Conservation (phyloP, 2,888 invertebrate genomes). For the Acleris cristana region DNA sequence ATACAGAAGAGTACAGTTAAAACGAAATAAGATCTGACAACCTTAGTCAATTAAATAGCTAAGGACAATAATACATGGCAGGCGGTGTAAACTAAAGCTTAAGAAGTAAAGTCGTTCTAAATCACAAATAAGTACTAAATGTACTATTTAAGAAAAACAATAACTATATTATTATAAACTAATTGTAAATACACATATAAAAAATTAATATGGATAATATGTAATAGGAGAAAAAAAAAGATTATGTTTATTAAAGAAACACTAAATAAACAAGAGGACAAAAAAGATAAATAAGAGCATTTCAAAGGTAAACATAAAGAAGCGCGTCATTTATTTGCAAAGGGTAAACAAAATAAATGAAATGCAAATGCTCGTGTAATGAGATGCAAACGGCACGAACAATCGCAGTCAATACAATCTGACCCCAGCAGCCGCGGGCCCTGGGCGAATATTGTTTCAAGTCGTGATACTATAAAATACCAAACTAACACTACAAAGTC, state of each 20-base stretch:
- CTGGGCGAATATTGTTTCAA: slow-evolving; percentile 21
- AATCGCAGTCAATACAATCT: slow-evolving; percentile 36
- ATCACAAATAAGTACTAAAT: too few relatives aligned
- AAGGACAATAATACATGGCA: too few relatives aligned
- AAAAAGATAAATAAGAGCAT: slow-evolving; percentile 7
- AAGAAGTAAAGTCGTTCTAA: too few relatives aligned
- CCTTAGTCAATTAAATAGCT: not conserved
- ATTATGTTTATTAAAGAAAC: not conserved
- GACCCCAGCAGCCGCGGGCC: slow-evolving; percentile 31
- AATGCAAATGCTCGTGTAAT: slow-evolving; percentile 38
- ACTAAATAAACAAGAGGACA: not conserved
- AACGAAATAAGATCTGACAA: too few relatives aligned
- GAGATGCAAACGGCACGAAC: slow-evolving; percentile 36
- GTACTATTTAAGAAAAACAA: too few relatives aligned
- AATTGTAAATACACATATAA: too few relatives aligned
- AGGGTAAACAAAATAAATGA: slow-evolving; percentile 34
- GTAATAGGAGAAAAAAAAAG: too few relatives aligned
- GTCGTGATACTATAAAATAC: slow-evolving; percentile 24
- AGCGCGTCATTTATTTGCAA: slow-evolving; percentile 32
- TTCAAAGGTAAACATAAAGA: slow-evolving; percentile 26
- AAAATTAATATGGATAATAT: too few relatives aligned
- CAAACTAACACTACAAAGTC: slow-evolving; percentile 8
- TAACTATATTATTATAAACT: too few relatives aligned
- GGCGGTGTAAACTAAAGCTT: too few relatives aligned
- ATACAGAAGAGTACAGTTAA: too few relatives aligned